Conservation (phyloP, 2,113 vertebrate genomes). For the Trematomus loennbergii region DNA sequence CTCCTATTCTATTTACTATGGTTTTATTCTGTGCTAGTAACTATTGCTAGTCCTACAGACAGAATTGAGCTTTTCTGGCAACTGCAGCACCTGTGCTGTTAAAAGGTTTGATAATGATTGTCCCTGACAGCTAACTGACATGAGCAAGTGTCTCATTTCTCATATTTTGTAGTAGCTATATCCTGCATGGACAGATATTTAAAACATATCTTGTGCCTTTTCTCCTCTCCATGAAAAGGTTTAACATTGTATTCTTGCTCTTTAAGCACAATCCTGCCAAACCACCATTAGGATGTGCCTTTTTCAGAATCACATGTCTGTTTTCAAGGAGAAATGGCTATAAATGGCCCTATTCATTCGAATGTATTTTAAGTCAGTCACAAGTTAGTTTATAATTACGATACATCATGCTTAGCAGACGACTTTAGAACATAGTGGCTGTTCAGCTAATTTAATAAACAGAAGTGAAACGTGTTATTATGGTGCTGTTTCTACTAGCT, state of each 20-base stretch:
- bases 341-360: constrained; percentile 33
- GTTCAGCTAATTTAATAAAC: not conserved
- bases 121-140: not conserved
- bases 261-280: not conserved
- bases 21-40: no score
- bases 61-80: not conserved
- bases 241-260: not conserved
- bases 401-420: not conserved
- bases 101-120: not conserved
- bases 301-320: not conserved
- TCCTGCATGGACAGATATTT: not conserved
- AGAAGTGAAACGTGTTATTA: not conserved
- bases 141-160: not conserved
- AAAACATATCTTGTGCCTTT: not conserved
- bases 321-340: not conserved
- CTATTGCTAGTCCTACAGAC: no score
- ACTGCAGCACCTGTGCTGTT: not conserved
- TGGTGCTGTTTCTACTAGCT: not conserved
- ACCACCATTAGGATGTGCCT: not conserved
- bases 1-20: no score
- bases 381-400: constrained; percentile 9
- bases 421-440: not conserved
- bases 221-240: not conserved
- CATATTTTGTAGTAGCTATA: not conserved
- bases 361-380: not conserved